Base-by-base conservation (phyloP, 1,140 invertebrate genomes). In the Fopius arisanus region DNA sequence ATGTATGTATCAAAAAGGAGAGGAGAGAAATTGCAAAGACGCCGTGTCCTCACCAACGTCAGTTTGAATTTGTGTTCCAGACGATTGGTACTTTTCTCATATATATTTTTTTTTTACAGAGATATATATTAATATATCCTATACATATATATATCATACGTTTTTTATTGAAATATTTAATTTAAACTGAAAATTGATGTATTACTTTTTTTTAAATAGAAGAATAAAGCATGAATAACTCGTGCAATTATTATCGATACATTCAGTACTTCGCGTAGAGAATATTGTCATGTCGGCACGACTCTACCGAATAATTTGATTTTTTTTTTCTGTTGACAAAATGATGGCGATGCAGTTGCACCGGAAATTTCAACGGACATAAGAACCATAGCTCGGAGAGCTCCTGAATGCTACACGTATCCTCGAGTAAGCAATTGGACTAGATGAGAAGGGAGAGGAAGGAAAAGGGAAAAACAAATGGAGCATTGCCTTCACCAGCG, bases 341-440 rank as follows among this genome's bases (percentile, higher is more conserved):
- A 59, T 3, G 19, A 26, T 59, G 1, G 21, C 6, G 26, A 6
- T 23, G 23, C 21, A 28, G 26, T 23, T 26, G 54, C 54, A 26
- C 54, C 14, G 10, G 54, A 59, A 59, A 59, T 28, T 59, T 12
- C 54, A 23, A 59, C 3, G 54, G 54, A 59, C 54, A 26, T 23
- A 10, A 28, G 21, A 23, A 26, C 54, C 19, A 59, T 59, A 51
- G n/a, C 43, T 19, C 19, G 19, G 19, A 59, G 54, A 26, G 19
- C 54, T 26, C 54, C 54, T 59, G 54, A 21, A 59, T 65, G 62
- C 62, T 65, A 33, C 10, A 16, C 26, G 14, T 33, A 16, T 65
- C 14, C 29, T 65, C 10, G 62, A 59, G 54, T 29, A 65, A 65
- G 62, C 62, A 65, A 33, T 65, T 65, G 62, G 62, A 65, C 62